Percentiles rank a stretch among this genome's conserved stretches.
Evolutionary conservation across 2,113 vertebrate species (phyloP).

Genomic region (Cavia aperea): DNA sequence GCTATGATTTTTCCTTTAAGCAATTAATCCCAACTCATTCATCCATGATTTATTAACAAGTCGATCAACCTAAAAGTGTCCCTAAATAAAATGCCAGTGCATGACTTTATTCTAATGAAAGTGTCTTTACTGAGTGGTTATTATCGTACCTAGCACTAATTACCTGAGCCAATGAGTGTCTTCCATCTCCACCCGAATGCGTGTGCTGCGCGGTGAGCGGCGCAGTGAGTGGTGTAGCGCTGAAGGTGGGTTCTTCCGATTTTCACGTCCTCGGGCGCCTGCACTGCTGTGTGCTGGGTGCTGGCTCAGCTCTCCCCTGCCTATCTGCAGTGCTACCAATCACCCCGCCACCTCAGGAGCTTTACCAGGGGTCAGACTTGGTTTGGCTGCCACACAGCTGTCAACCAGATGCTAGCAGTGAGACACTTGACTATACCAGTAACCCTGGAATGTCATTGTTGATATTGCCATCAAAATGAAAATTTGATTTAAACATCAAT

Average conservation of each 20-base stretch:
- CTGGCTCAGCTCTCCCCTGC: not conserved
- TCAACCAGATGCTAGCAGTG: not conserved
- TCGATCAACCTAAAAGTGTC: not conserved
- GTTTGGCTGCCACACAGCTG: too few species aligned
- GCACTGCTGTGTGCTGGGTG: not conserved
- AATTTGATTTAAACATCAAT: not conserved
- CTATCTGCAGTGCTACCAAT: not conserved
- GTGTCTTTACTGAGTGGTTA: not conserved
- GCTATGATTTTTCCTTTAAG: constrained; percentile 7
- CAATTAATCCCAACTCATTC: not conserved
- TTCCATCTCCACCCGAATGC: not conserved
- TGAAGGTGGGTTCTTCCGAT: not conserved
- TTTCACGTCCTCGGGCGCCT: not conserved
- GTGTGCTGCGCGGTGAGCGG: not conserved
- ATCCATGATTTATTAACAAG: not conserved
- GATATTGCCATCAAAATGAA: not conserved
- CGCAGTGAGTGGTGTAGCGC: not conserved
- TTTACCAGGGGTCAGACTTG: not conserved
- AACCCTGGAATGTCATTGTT: not conserved
- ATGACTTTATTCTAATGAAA: not conserved
- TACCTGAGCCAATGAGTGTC: not conserved
- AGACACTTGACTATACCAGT: not conserved
- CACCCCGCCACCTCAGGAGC: not conserved
- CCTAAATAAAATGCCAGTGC: not conserved
- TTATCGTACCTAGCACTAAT: not conserved